Conservation (phyloP, 1,140 invertebrate species). For the Drosophila tropicalis region DNA sequence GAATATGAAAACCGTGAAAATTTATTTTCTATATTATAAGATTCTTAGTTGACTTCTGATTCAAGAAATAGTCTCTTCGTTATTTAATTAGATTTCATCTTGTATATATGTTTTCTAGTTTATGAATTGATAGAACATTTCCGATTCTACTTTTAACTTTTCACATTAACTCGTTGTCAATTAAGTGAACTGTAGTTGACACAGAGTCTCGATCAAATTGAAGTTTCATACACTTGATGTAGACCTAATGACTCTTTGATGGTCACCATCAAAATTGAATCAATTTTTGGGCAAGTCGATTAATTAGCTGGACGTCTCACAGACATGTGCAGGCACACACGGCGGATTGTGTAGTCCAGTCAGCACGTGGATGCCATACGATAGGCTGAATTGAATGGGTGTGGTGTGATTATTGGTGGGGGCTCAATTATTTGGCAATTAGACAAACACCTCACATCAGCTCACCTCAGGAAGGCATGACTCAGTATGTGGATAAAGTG, state of each 20-base stretch:
- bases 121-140: too few species aligned
- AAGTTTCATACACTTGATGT: constrained; percentile 68
- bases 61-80: too few species aligned
- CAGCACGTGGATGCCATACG: constrained; percentile 64
- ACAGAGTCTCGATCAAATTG: constrained; percentile 49
- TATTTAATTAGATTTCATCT: too few species aligned
- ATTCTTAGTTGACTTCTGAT: too few species aligned
- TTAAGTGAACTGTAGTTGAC: constrained; percentile 39
- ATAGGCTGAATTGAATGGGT: constrained; percentile 20
- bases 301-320: constrained; percentile 56
- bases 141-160: too few species aligned
- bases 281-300: constrained; percentile 73
- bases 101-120: too few species aligned
- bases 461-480: constrained; percentile 7
- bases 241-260: constrained; percentile 74
- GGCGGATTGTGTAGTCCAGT: constrained; percentile 22
- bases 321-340: constrained; percentile 9
- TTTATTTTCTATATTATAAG: too few species aligned
- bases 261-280: constrained; percentile 77
- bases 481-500: constrained; percentile 16
- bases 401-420: constrained; percentile 23
- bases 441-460: constrained; percentile 46
- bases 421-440: constrained; percentile 75
- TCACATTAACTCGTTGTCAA: constrained; percentile 32
- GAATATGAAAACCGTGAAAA: too few species aligned